These are phyloP conservation scores for Drosophila demipolita DNA, from an alignment of 2,888 invertebrate species.

Conservation along the genomic window DNA sequence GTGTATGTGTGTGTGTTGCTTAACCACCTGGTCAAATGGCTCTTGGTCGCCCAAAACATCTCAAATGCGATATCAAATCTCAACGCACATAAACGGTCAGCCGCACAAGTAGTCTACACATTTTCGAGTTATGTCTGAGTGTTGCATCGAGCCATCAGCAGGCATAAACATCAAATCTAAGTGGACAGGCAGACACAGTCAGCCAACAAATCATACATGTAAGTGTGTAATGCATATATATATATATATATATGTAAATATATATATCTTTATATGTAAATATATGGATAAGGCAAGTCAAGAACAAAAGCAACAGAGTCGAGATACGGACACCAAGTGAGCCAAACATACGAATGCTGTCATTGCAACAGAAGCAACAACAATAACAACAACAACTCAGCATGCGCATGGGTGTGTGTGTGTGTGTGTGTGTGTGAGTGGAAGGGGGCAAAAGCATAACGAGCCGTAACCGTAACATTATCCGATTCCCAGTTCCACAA, in stretches of 20 bases:
- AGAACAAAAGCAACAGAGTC: slow-evolving; percentile 64
- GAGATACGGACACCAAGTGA: slow-evolving; percentile 33
- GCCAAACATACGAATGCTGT: slow-evolving; percentile 30
- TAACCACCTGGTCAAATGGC: slow-evolving; percentile 10
- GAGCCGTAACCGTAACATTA: slow-evolving; percentile 81
- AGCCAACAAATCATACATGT: slow-evolving; percentile 45
- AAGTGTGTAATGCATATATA: slow-evolving; percentile 42
- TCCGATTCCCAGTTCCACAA: slow-evolving; percentile 61
- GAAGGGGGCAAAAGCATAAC: slow-evolving; percentile 69
- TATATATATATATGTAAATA: background rate
- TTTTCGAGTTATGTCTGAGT: slow-evolving; percentile 41
- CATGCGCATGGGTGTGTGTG: slow-evolving; percentile 43
- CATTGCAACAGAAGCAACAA: slow-evolving; percentile 39
- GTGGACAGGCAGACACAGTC: slow-evolving; percentile 61
- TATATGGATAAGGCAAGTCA: slow-evolving; percentile 41
- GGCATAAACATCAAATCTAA: slow-evolving; percentile 77
- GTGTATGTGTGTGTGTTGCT: background rate
- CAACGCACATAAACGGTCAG: slow-evolving; percentile 64
- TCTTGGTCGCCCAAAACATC: background rate
- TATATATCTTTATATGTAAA: background rate
- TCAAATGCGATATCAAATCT: slow-evolving; percentile 56
- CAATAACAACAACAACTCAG: background rate
- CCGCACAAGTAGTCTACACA: slow-evolving; percentile 67
- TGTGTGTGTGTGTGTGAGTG: slow-evolving; percentile 9
- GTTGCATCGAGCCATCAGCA: slow-evolving; percentile 50